Percentiles rank a stretch among this genome's conserved stretches.
Evolutionary conservation across 2,888 invertebrate genomes (phyloP).

Genomic region (Tribolium freemani): DNA sequence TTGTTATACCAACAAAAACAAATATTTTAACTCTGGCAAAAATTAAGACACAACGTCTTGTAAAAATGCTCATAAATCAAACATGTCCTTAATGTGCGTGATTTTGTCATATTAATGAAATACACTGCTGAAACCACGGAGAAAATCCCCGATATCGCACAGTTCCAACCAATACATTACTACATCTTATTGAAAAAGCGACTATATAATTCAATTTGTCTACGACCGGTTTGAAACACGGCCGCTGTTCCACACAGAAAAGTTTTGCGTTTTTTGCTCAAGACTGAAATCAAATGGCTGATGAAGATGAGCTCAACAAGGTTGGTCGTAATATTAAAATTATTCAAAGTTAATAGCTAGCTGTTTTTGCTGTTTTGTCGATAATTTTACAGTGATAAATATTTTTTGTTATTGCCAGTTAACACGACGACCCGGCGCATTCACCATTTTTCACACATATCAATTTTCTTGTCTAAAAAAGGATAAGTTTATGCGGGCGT

Average conservation of each 20-base stretch:
- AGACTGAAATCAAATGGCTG: conserved; percentile 54
- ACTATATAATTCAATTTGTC: conserved; percentile 36
- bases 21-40: too few relatives aligned
- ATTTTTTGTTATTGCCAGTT: too few relatives aligned
- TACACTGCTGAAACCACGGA: conserved; percentile 36
- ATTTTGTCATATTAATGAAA: conserved; percentile 47
- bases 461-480: too few relatives aligned
- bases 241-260: neutral
- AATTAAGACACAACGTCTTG: neutral
- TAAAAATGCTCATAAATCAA: neutral
- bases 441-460: neutral
- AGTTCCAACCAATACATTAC: conserved; percentile 34
- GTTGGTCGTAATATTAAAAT: conserved; percentile 50
- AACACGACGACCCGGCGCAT: neutral
- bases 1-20: too few relatives aligned
- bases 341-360: neutral
- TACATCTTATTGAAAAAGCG: conserved; percentile 40
- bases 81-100: conserved; percentile 44
- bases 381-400: neutral
- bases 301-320: conserved; percentile 62
- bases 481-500: too few relatives aligned
- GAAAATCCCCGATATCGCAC: conserved; percentile 36
- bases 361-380: conserved; percentile 19
- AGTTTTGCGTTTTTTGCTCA: neutral
- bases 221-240: conserved; percentile 7